Conservation (phyloP, 1,140 invertebrate species). For the Pteromalus puparum region DNA sequence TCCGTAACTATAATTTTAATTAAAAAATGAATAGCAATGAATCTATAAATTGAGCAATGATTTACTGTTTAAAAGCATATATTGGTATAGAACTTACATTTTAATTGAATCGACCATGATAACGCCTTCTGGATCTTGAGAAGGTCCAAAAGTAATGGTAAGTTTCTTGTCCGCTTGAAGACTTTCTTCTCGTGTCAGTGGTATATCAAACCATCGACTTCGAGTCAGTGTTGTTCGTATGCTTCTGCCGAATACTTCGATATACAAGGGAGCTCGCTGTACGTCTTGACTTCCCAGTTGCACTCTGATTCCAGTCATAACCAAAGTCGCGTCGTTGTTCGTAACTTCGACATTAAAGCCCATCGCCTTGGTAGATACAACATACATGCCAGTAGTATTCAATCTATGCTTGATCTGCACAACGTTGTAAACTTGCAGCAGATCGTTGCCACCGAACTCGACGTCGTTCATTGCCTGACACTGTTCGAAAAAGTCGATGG, state of each 20-base stretch:
- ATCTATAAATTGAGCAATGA: not conserved
- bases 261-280: slow-evolving; percentile 87
- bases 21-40: slow-evolving; percentile 2
- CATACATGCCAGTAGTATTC: slow-evolving; percentile 92
- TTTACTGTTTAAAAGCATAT: not conserved
- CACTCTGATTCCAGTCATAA: slow-evolving; percentile 92
- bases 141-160: slow-evolving; percentile 92
- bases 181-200: slow-evolving; percentile 95
- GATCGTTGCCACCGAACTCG: slow-evolving; percentile 96
- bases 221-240: slow-evolving; percentile 84
- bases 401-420: slow-evolving; percentile 95
- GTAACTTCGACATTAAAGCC: slow-evolving; percentile 93
- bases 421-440: slow-evolving; percentile 95
- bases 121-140: slow-evolving; percentile 90
- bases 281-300: slow-evolving; percentile 91
- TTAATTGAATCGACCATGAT: slow-evolving; percentile 96
- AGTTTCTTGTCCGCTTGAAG: slow-evolving; percentile 95
- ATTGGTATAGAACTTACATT: slow-evolving; percentile 75
- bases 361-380: slow-evolving; percentile 90
- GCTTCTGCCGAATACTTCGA: slow-evolving; percentile 90
- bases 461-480: slow-evolving; percentile 93
- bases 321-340: slow-evolving; percentile 91
- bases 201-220: slow-evolving; percentile 96
- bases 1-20: slow-evolving; percentile 80
- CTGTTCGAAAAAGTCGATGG: slow-evolving; percentile 98